These are phyloP conservation scores for Heliangelus exortis DNA, from an alignment of 2,797 vertebrate species.

Conservation along the genomic window DNA sequence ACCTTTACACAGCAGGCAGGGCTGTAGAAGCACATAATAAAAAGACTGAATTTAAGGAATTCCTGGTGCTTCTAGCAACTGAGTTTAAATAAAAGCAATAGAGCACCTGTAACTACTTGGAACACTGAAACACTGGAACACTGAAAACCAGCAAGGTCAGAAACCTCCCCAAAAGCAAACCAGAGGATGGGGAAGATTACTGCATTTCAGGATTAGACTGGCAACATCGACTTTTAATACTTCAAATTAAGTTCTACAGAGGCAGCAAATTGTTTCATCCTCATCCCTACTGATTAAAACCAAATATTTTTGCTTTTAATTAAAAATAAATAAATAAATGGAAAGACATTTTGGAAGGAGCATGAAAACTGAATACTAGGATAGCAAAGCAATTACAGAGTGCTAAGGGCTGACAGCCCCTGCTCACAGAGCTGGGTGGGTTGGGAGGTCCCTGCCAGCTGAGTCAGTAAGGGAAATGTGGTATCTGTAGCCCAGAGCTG, in stretches of 20 bases:
- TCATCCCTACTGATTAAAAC: background rate
- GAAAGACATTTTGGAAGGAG: background rate
- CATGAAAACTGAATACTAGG: background rate
- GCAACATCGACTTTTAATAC: background rate
- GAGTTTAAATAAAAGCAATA: background rate
- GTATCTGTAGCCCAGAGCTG: background rate
- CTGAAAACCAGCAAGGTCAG: background rate
- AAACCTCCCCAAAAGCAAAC: background rate
- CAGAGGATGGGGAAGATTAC: background rate
- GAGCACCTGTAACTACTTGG: background rate
- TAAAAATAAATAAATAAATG: background rate
- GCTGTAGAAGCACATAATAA: background rate
- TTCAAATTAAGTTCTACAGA: background rate
- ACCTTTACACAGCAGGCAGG: background rate
- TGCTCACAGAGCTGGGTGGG: background rate
- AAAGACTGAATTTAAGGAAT: background rate
- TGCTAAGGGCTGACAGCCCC: background rate
- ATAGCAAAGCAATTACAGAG: background rate
- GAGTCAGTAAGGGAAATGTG: rapidly evolving
- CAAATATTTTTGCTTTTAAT: background rate
- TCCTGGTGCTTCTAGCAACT: background rate
- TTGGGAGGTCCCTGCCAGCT: background rate
- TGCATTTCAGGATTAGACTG: background rate
- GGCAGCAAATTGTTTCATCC: background rate
- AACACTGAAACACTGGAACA: background rate